Conservation (phyloP, 2,797 vertebrate genomes). For the Eulemur coronatus region DNA sequence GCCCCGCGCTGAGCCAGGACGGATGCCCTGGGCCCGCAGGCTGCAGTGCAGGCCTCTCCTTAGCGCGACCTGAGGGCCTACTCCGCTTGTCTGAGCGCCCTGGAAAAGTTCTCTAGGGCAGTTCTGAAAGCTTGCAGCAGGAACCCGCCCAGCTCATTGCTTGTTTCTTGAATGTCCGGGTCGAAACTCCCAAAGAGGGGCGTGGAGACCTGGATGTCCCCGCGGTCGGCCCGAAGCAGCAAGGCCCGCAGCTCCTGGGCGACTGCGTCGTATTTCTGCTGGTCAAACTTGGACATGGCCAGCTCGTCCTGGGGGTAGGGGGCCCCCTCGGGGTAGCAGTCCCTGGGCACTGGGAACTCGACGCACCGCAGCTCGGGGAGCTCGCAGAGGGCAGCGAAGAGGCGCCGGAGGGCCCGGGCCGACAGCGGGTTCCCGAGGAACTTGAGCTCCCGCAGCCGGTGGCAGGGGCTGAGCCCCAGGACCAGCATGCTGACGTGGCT, state of each 20-base stretch:
- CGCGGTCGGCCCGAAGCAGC: constrained; percentile 88
- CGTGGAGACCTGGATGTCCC: constrained; percentile 88
- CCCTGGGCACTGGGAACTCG: constrained; percentile 93
- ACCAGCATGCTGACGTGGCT: constrained; percentile 86
- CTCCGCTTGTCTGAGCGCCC: constrained; percentile 77
- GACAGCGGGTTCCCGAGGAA: constrained; percentile 95
- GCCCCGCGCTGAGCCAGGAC: not conserved
- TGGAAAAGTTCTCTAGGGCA: constrained; percentile 90
- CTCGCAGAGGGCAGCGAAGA: constrained; percentile 88
- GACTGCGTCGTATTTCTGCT: constrained; percentile 87
- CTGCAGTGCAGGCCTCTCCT: too few species aligned
- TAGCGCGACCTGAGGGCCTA: constrained; percentile 17
- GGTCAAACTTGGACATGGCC: constrained; percentile 87
- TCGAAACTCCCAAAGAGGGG: constrained; percentile 90
- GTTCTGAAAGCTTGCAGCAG: constrained; percentile 92
- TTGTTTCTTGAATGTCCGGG: constrained; percentile 94
- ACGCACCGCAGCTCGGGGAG: constrained; percentile 89
- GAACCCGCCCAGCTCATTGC: constrained; percentile 91
- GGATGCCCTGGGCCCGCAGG: not conserved
- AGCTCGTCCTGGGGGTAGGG: constrained; percentile 92
- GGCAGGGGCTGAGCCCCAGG: constrained; percentile 87
- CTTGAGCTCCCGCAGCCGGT: constrained; percentile 89
- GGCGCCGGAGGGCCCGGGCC: constrained; percentile 83
- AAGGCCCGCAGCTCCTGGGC: constrained; percentile 87
- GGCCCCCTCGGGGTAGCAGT: constrained; percentile 91